Base-by-base conservation (phyloP, 2,888 invertebrate genomes). In the Hyles lineata region DNA sequence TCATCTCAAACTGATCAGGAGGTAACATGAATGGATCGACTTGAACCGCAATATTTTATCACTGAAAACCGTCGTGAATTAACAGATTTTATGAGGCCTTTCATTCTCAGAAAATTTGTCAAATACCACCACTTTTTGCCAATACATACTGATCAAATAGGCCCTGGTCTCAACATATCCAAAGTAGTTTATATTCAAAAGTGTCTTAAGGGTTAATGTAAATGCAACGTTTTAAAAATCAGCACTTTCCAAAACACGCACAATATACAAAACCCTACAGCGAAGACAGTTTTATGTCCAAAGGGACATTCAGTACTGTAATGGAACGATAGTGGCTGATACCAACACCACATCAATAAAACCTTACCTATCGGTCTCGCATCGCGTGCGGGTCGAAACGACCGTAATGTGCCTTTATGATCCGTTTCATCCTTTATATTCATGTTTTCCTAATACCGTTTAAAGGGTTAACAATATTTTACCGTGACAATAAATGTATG, bases 341-440 rank as follows among this genome's bases (percentile, higher is more conserved):
- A 63, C 63, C n/a, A 23, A 35, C 63, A 63, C 35, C 23, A 67
- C 67, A 50, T 50, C 67, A 67, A 67, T 67, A 67, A 67, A 67
- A 67, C 50, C 23, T 50, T 15, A 15, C 23, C 29, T 61, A 23
- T 67, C 52, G 52, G 52, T 55, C 52, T 19, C 52, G 19, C 52
- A 55, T 55, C 67, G 67, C 67, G 32, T 62, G 62, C 19, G 63
- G 23, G 63, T 43, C 43, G 50, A 23, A 67, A 50, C 21, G 50
- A 43, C 43, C 67, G 63, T 67, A 67, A 67, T 67, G 63, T 67
- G 67, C 50, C 21, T 50, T 67, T 67, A 67, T 43, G 67, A 67
- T 23, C 25, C 52, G 52, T 55, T 17, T 60, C 9, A 60, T 21
- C 67, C 23, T 50, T 67, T 23, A 50, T 63, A 63, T 63, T 67